phyloP scores from a whole-genome alignment of 64 coral and sea anemone species.

The Pocillopora damicornis region DNA sequence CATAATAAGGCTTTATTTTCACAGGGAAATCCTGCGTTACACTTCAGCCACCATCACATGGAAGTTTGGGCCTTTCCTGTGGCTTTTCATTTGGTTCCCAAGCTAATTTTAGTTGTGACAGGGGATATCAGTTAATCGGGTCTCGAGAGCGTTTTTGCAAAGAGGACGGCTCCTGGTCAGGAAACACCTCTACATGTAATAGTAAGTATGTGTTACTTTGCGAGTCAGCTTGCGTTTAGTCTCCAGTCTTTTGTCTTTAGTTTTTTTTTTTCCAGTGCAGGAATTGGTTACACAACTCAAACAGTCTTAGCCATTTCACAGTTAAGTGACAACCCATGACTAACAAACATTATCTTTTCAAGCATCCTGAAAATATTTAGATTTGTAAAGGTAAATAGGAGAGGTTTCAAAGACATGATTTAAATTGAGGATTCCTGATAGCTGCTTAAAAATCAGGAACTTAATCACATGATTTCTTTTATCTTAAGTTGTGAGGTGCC shows the following conservation, averaged over 20 bases:
- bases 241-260: background rate
- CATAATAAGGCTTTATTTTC: no score
- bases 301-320: no score
- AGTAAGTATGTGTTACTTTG: conserved; percentile 20
- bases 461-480: background rate
- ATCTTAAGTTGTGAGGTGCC: conserved; percentile 17
- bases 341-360: no score
- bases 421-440: no score
- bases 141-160: conserved; percentile 28
- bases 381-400: no score
- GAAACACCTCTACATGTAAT: conserved; percentile 23
- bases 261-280: no score
- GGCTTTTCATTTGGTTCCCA: conserved; percentile 32
- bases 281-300: no score
- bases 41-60: conserved; percentile 7
- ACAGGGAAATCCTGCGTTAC: conserved; percentile 1
- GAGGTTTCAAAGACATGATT: no score
- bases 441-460: no score
- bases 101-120: conserved; percentile 29
- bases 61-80: conserved; percentile 37
- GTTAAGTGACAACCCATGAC: no score
- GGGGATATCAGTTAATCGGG: conserved; percentile 38
- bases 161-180: conserved; percentile 54
- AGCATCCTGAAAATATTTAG: no score
- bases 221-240: background rate